Evolutionary conservation across 2,797 vertebrate species (phyloP), one percentile per base, ranked within the genome.

Genomic region (Pygocentrus nattereri): DNA sequence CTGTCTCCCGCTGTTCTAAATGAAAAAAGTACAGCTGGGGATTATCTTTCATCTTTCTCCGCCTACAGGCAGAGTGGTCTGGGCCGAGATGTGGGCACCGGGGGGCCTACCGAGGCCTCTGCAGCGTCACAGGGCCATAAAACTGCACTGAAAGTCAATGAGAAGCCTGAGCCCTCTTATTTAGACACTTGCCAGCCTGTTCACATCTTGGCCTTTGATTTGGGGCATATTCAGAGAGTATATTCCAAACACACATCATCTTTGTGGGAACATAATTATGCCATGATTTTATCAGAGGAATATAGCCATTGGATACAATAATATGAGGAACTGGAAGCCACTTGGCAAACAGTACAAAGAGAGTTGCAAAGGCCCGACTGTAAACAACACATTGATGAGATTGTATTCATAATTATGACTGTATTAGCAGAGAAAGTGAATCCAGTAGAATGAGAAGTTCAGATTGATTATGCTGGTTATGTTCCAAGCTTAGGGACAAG

Each of bases 11-110:
- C 56, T 74, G 80, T 56, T 54, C 27, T 58, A 76, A 74, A 74
- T 64, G 78, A 47, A 62, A 52, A 82, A 58, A 80, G 68, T 78
- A 71, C 49, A 70, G 30, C 64, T 74, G 73, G 67, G 74, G 70
- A 79, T 84, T 81, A 68, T 79, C 62, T 58, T 67, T 73, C 54
- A 78, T 85, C 59, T 78, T 23, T 31, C 18, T 12, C 47, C 64
- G 34, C 64, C 74, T 58, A 19, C 64, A 50, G 74, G 71, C 74
- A 70, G 72, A 59, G 47, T 68, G 13, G 62, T 41, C 58, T 74
- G 62, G 16, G 11, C 30, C 21, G 44, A 38, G 19, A 16, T 10
- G 18, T 30, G 54, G 30, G 75, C 78, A 54, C 71, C 25, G 49
- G 52, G 68, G 59, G 76, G 49, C 31, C 21, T 44, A 41, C 73